phyloP scores from a whole-genome alignment of 1,140 invertebrate genomes.

The Sarcophaga peregrina region DNA sequence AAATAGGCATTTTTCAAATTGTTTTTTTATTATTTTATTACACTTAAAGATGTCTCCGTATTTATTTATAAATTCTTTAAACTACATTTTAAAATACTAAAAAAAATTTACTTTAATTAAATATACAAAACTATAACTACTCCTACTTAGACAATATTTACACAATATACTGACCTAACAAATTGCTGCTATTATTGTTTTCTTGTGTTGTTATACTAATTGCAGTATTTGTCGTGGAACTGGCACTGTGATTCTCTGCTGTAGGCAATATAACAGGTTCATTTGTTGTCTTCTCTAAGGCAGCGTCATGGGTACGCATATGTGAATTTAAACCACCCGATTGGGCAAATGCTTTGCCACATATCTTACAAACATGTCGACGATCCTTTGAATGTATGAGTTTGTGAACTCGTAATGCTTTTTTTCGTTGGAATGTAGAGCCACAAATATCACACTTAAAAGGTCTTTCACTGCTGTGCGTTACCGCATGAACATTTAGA shows the following conservation, averaged over 20 bases:
- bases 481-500: slow-evolving; percentile 65
- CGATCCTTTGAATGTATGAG: slow-evolving; percentile 68
- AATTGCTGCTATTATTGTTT: neutral
- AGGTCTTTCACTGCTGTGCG: slow-evolving; percentile 68
- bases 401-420: slow-evolving; percentile 61
- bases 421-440: slow-evolving; percentile 60
- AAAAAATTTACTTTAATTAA: neutral
- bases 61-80: slow-evolving; percentile 1
- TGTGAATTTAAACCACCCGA: slow-evolving; percentile 71
- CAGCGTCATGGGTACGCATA: slow-evolving; percentile 67
- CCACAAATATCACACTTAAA: slow-evolving; percentile 69
- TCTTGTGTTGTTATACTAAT: neutral
- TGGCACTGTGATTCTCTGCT: neutral
- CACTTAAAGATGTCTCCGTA: neutral
- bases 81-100: neutral
- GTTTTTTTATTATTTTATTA: too few relatives aligned
- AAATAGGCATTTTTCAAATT: too few relatives aligned
- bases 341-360: slow-evolving; percentile 71
- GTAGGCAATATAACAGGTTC: neutral
- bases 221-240: neutral
- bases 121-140: neutral
- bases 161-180: slow-evolving; percentile 5
- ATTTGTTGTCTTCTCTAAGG: neutral
- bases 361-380: slow-evolving; percentile 70
- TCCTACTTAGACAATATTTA: neutral